phyloP scores from a whole-genome alignment of 2,113 vertebrate genomes.

The Gymnocephalus cernua region DNA sequence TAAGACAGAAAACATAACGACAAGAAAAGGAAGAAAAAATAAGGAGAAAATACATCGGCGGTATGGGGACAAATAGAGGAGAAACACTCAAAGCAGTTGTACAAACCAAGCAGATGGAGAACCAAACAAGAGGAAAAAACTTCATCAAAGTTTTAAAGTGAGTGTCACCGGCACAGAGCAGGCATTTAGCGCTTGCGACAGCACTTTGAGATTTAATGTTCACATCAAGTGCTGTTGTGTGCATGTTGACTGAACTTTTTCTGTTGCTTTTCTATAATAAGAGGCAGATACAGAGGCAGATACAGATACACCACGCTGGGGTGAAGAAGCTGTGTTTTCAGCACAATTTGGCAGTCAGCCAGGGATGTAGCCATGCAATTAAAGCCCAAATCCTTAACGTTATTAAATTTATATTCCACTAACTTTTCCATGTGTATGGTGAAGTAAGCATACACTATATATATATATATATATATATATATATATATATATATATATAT shows the following conservation, averaged over 20 bases:
- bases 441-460: background rate
- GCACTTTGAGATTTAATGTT: constrained; percentile 29
- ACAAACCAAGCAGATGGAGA: constrained; percentile 57
- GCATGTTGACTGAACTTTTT: constrained; percentile 25
- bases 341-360: background rate
- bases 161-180: background rate
- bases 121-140: constrained; percentile 42
- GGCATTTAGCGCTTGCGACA: constrained; percentile 42
- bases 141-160: constrained; percentile 49
- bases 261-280: background rate
- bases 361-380: background rate
- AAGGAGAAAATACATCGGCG: background rate
- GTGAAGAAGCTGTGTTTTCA: background rate
- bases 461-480: background rate
- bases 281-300: background rate
- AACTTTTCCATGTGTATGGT: background rate
- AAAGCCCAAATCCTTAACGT: background rate
- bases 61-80: background rate
- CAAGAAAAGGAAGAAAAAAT: background rate
- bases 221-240: background rate
- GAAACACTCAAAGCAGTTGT: constrained; percentile 31
- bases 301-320: background rate
- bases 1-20: constrained; percentile 49
- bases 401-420: background rate
- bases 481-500: background rate